Evolutionary conservation across 2,888 invertebrate species (phyloP).

Genomic region (Chrysolina americana): DNA sequence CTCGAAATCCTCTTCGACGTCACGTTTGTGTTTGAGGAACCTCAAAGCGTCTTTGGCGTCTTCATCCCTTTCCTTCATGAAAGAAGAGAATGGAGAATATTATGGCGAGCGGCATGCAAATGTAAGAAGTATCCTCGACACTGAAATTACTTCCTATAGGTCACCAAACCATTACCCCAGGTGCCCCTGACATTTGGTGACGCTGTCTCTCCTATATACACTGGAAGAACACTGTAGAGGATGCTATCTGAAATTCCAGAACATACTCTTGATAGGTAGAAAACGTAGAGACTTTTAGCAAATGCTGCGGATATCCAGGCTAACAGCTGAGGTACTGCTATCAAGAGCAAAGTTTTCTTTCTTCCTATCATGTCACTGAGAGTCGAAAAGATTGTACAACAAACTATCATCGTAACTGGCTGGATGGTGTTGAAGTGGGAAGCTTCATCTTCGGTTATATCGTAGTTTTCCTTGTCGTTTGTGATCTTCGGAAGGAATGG

Average conservation of each 20-base stretch:
- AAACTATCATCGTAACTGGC: slow-evolving; percentile 49
- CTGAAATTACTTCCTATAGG: slow-evolving; percentile 42
- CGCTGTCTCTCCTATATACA: slow-evolving; percentile 40
- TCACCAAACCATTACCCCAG: slow-evolving; percentile 30
- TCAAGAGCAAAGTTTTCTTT: slow-evolving; percentile 58
- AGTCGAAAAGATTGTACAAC: slow-evolving; percentile 55
- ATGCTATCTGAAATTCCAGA: slow-evolving; percentile 53
- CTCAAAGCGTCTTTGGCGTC: slow-evolving; percentile 56
- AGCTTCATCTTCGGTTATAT: slow-evolving; percentile 61
- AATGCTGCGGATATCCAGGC: slow-evolving; percentile 54
- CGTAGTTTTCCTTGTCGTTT: slow-evolving; percentile 53
- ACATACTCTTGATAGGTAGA: slow-evolving; percentile 58
- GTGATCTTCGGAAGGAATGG: slow-evolving; percentile 61
- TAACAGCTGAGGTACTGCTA: slow-evolving; percentile 57
- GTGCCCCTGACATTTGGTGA: slow-evolving; percentile 37
- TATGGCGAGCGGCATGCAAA: slow-evolving; percentile 74
- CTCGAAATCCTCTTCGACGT: slow-evolving; percentile 57
- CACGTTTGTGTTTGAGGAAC: slow-evolving; percentile 52
- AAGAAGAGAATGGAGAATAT: slow-evolving; percentile 73
- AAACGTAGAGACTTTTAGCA: slow-evolving; percentile 54
- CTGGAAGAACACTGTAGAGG: slow-evolving; percentile 42
- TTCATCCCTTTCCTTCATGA: slow-evolving; percentile 54
- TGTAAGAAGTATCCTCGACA: slow-evolving; percentile 71
- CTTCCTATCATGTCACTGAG: slow-evolving; percentile 60
- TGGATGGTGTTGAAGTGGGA: slow-evolving; percentile 60